These are phyloP conservation scores for Paralichthys olivaceus DNA, from an alignment of 2,113 vertebrate genomes.

Conservation along the genomic window DNA sequence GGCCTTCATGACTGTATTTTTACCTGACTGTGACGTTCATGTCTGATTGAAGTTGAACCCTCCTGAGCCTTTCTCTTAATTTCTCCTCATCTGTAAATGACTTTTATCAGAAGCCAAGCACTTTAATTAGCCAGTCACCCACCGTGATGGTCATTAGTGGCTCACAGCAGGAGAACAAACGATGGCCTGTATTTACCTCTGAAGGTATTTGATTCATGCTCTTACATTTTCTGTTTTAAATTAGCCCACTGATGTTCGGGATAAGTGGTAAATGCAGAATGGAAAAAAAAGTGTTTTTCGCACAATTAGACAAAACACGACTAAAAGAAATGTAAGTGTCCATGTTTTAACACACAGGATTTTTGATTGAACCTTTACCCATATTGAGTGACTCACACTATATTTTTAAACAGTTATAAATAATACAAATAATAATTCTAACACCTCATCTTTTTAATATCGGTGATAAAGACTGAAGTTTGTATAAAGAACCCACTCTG, in stretches of 20 bases:
- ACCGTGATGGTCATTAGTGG: background rate
- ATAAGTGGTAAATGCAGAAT: background rate
- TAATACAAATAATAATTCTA: no score
- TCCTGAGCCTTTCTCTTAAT: background rate
- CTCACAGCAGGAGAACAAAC: background rate
- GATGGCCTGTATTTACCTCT: no score
- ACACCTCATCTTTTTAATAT: no score
- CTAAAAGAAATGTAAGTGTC: no score
- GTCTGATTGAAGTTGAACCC: slow-evolving; percentile 6
- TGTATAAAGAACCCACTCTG: no score
- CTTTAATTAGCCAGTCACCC: slow-evolving; percentile 5
- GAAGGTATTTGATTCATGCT: slow-evolving; percentile 2
- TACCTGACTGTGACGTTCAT: background rate
- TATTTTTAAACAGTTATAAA: no score
- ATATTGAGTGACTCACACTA: no score
- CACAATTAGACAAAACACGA: background rate
- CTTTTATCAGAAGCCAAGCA: background rate
- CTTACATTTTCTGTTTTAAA: background rate
- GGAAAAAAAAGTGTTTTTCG: background rate
- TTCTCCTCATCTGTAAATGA: background rate
- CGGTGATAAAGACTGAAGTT: no score
- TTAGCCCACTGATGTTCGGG: background rate
- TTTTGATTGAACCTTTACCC: no score
- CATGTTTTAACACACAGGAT: no score
- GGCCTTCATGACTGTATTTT: slow-evolving; percentile 11